Base-by-base conservation (phyloP, 1,140 invertebrate species). In the Eriocheir sinensis region DNA sequence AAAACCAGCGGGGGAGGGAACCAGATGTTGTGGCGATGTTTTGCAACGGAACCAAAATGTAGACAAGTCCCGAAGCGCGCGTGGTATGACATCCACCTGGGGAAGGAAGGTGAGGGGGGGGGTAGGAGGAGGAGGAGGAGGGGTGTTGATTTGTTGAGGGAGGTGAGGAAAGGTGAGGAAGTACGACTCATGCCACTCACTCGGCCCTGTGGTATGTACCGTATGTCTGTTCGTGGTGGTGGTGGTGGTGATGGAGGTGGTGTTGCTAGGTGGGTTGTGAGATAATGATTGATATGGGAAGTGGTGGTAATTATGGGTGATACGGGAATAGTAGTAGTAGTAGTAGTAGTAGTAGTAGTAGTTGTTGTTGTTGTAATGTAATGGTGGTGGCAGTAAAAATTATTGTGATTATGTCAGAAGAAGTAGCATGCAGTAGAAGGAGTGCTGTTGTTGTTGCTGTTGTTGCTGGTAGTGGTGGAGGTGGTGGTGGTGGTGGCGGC, bases 41-140 rank as follows among this genome's bases (percentile, higher is more conserved):
- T 89, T 89, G 88, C 88, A 89, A 89, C n/a, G 41, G 30, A 32
- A 89, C 88, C 88, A 53, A 89, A 89, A 89, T 89, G 88, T 89
- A 17, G 88, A 89, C 88, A 89, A 89, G 6, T 89, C 88, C 88
- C 88, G 88, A 60, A 53, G 21, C 88, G 88, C 88, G 88, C 41
- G 40, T 41, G 88, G 88, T 89, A 36, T 48, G 88, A 89, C 88
- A 89, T 40, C 88, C 88, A 53, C 8, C 88, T 53, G 41, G 21
- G 27, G 6, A 8, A 72, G 60, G 60, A n/a, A n/a, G 60, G 60
- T 53, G 88, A 53, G 88, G 27, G 27, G 41, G n/a, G n/a, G n/a
- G n/a, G n/a, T n/a, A n/a, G n/a, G n/a, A n/a, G n/a, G n/a, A n/a
- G n/a, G n/a, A n/a, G n/a, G n/a, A n/a, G n/a, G n/a, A n/a, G n/a